phyloP scores from a whole-genome alignment of 2,888 invertebrate species.

The Caenorhabditis becei region DNA sequence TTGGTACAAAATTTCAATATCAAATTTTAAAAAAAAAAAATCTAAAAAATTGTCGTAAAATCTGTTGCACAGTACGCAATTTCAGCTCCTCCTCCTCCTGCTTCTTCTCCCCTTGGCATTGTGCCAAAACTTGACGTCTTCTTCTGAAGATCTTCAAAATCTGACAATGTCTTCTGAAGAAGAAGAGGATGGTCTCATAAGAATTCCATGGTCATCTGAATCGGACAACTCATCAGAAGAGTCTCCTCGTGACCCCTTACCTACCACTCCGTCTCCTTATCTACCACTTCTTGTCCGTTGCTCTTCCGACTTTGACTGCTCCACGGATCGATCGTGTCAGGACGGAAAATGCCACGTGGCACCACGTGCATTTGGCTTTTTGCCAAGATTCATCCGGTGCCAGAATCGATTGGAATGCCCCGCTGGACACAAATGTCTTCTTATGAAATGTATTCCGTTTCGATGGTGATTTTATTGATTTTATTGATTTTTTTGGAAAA shows the following conservation, averaged over 20 bases:
- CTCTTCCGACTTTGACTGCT: not conserved
- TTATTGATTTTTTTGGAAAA: not conserved
- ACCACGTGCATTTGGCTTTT: not conserved
- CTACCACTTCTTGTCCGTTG: not conserved
- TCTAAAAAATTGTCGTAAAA: not conserved
- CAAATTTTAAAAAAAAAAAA: not conserved
- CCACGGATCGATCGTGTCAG: not conserved
- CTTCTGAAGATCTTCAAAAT: not conserved
- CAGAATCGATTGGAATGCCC: not conserved
- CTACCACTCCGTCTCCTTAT: not conserved
- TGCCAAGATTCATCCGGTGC: not conserved
- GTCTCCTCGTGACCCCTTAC: no score
- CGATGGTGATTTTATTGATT: constrained; percentile 1
- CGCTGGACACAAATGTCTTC: not conserved
- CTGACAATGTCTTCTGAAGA: not conserved
- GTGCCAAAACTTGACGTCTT: not conserved
- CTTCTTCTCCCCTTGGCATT: not conserved
- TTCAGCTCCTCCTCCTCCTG: not conserved
- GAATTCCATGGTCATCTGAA: not conserved
- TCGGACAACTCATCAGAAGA: not conserved
- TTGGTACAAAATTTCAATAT: no score
- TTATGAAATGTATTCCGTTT: constrained; percentile 1
- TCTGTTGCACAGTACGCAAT: not conserved
- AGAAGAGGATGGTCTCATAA: not conserved
- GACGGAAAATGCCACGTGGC: not conserved